Evolutionary conservation across 2,113 vertebrate species (phyloP).

Genomic region (Myrmecophaga tridactyla): DNA sequence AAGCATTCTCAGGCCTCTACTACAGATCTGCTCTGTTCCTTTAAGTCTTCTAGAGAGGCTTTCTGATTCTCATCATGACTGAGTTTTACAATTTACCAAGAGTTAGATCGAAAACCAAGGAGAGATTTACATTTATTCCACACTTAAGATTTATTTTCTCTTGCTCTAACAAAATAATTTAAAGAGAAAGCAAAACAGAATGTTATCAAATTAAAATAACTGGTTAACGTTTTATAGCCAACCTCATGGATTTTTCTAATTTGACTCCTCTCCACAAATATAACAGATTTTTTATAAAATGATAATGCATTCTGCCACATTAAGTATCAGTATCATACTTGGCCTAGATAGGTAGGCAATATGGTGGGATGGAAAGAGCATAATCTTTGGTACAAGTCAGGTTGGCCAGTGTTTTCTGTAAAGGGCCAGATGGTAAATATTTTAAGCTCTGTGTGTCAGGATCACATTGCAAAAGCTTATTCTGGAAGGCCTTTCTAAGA

Average conservation of each 20-base stretch:
- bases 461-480: not conserved
- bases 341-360: not conserved
- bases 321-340: not conserved
- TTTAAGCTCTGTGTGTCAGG: not conserved
- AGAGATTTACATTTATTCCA: not conserved
- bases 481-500: slow-evolving; percentile 23
- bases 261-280: not conserved
- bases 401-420: not conserved
- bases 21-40: not conserved
- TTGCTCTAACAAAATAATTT: slow-evolving; percentile 2
- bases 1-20: not conserved
- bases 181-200: not conserved
- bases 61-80: not conserved
- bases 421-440: not conserved
- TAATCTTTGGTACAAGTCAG: not conserved
- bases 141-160: not conserved
- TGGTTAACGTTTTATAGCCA: not conserved
- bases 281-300: not conserved
- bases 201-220: not conserved
- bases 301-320: not conserved
- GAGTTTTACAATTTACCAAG: not conserved
- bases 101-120: not conserved
- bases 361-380: not conserved
- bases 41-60: not conserved
- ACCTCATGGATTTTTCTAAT: not conserved